These are phyloP conservation scores for Leptinotarsa texana DNA, from an alignment of 1,140 invertebrate genomes.

Conservation along the genomic window DNA sequence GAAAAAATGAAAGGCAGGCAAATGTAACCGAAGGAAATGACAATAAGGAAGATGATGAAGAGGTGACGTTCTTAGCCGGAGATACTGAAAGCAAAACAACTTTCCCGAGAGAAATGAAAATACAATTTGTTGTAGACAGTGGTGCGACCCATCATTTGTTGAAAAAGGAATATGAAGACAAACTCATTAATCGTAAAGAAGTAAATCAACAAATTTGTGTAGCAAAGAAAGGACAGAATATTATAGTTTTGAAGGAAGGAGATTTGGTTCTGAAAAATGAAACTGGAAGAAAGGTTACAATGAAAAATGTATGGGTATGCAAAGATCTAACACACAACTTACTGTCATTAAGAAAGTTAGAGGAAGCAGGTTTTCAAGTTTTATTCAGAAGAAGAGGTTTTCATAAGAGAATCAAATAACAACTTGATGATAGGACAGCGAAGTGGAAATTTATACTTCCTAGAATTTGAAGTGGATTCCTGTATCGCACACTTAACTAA, in stretches of 20 bases:
- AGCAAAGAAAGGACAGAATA: conserved; percentile 23
- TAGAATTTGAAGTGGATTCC: conserved; percentile 4
- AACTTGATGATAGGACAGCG: background rate
- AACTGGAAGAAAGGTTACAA: conserved; percentile 14
- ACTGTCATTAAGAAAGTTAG: conserved; percentile 26
- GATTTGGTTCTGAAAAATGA: conserved; percentile 22
- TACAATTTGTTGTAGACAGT: conserved; percentile 8
- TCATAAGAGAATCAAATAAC: background rate
- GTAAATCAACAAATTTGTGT: background rate
- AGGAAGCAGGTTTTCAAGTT: conserved; percentile 18
- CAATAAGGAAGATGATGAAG: too few relatives aligned
- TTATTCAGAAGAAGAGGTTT: conserved; percentile 7
- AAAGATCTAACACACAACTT: conserved; percentile 1
- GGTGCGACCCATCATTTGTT: conserved; percentile 3
- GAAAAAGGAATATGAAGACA: background rate
- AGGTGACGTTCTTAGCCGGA: too few relatives aligned
- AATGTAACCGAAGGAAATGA: background rate
- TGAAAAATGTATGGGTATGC: too few relatives aligned
- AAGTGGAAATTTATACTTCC: conserved; percentile 13
- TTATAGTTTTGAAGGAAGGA: conserved; percentile 10
- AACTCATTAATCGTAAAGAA: background rate
- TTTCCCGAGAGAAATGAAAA: background rate
- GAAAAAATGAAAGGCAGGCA: background rate
- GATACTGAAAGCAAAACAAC: background rate
- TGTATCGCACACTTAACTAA: background rate